These are phyloP conservation scores for Pammene fasciana DNA, from an alignment of 2,888 invertebrate species.

Conservation along the genomic window DNA sequence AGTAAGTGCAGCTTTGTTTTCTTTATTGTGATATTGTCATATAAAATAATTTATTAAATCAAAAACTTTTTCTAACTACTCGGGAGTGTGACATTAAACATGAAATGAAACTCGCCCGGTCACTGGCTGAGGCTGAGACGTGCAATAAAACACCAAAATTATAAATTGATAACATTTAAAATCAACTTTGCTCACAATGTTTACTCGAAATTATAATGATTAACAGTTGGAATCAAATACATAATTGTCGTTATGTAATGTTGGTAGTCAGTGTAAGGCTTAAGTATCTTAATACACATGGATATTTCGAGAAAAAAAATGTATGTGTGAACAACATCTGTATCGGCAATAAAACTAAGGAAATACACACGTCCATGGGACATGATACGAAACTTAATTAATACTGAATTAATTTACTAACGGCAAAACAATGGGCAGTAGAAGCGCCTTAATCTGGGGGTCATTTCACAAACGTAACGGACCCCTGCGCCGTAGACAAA, in stretches of 20 bases:
- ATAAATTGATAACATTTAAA: background rate
- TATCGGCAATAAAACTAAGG: slow-evolving; percentile 4
- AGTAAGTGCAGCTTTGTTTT: background rate
- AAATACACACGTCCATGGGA: slow-evolving; percentile 17
- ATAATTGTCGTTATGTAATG: background rate
- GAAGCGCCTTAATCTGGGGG: slow-evolving; percentile 49
- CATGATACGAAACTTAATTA: slow-evolving; percentile 38
- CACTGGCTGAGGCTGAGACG: background rate
- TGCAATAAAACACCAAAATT: background rate
- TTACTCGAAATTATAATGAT: background rate
- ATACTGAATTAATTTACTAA: slow-evolving; percentile 23
- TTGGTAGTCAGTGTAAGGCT: background rate
- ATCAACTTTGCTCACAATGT: background rate
- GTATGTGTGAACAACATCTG: slow-evolving; percentile 1
- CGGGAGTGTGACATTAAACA: background rate
- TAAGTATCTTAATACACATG: background rate
- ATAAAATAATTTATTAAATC: background rate
- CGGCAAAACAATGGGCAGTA: slow-evolving; percentile 67
- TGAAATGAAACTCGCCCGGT: background rate
- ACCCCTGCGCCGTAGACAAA: background rate
- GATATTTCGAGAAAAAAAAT: background rate
- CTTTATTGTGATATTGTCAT: slow-evolving; percentile 3
- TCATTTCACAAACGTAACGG: background rate
- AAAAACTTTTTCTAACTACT: too few species aligned
- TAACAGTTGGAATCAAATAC: background rate